Evolutionary conservation across 2,113 vertebrate species (phyloP), one percentile per base, ranked within the genome.

Genomic region (Condylura cristata): DNA sequence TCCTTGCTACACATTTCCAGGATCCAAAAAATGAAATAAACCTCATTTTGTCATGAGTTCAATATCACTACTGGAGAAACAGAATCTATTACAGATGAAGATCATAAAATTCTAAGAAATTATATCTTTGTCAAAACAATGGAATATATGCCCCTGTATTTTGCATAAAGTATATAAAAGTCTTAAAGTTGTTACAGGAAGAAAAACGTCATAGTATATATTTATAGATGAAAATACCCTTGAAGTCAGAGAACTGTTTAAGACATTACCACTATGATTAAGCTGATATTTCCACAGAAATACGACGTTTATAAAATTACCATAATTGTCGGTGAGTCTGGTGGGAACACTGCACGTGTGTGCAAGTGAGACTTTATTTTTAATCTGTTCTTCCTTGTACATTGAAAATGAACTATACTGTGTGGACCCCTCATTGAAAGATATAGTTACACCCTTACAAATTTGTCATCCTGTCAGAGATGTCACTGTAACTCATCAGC

Each of bases 71-170:
- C 24, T 66, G 13, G 41, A 84, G 32, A 93, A 89, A 83, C 28
- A 65, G 10, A 86, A 70, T 61, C 82, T 8, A 9, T 86, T 90
- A 91, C 63, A 91, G 44, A 22, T 28, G 17, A 81, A 86, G 34
- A 22, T 87, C 44, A 71, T 20, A 80, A 90, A 92, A 92, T 34
- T 84, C 65, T 61, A 91, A 80, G 41, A 74, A 95, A 80, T 1
- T 3, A 16, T 84, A 28, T 20, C 10, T 66, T 86, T 41, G 41
- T 48, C 70, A 63, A 63, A 46, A 76, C 4, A 65, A 74, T 32
- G 13, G 78, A 94, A 87, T 84, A 46, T 9, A 28, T 34, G 48
- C 2, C 65, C 63, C 32, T 22, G 14, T 71, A 72, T 90, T 82
- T 88, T 72, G 8, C 9, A 86, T 10, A 39, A 80, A 78, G 39